Percentiles rank a stretch among this genome's conserved stretches.
Conservation (phyloP, 2,113 vertebrate genomes). For the Xiphophorus maculatus region DNA sequence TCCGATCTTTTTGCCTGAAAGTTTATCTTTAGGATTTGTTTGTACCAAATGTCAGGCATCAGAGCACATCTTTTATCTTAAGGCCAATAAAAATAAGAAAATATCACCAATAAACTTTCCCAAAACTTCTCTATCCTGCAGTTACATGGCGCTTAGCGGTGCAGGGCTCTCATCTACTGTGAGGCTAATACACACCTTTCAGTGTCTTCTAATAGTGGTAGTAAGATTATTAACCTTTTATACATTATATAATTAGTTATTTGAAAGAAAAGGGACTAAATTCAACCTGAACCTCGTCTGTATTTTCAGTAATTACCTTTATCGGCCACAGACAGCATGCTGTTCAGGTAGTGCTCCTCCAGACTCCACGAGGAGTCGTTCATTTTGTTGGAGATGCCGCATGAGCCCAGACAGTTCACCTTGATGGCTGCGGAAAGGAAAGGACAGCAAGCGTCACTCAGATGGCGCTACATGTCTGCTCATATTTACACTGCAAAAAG, state of each 20-base stretch:
- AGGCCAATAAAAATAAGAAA: neutral
- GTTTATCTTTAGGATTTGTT: constrained; percentile 27
- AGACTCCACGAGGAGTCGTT: constrained; percentile 85
- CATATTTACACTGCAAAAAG: neutral
- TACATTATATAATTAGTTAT: neutral
- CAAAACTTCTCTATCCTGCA: neutral
- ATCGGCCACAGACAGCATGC: constrained; percentile 89
- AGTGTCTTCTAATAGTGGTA: too few species aligned
- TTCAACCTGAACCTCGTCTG: neutral
- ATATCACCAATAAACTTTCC: too few species aligned
- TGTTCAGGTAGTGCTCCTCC: constrained; percentile 95
- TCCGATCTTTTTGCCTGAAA: constrained; percentile 16
- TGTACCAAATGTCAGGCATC: constrained; percentile 40
- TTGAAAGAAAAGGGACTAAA: neutral
- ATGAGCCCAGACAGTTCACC: constrained; percentile 90
- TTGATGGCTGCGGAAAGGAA: constrained; percentile 85
- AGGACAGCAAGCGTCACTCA: constrained; percentile 4
- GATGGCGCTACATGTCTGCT: neutral
- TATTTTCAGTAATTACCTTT: constrained; percentile 82
- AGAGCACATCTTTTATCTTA: constrained; percentile 23
- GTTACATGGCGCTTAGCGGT: neutral
- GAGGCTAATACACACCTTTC: neutral
- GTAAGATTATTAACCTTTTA: neutral
- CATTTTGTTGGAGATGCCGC: constrained; percentile 90
- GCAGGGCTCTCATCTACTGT: neutral